These are phyloP conservation scores for Vesta saturnalis DNA, from an alignment of 2,888 invertebrate species.

Conservation along the genomic window DNA sequence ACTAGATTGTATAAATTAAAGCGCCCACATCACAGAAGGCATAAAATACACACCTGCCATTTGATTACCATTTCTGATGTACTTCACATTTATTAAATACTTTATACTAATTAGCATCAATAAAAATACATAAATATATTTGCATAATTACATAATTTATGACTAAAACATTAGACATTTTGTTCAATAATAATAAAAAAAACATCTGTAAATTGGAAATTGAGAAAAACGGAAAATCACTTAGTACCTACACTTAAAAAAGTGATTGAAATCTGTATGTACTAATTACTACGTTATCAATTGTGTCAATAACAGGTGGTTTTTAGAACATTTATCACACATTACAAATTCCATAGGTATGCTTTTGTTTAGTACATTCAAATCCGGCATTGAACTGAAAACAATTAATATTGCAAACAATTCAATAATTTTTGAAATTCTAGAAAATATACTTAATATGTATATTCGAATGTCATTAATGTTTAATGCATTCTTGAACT, in stretches of 20 bases:
- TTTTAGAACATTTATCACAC: not conserved
- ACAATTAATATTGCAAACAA: not conserved
- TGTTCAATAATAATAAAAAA: not conserved
- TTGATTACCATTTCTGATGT: not conserved
- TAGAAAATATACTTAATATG: not conserved
- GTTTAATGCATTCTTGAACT: slow-evolving; percentile 7
- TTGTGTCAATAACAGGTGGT: slow-evolving; percentile 24
- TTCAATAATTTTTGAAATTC: not conserved
- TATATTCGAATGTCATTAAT: slow-evolving; percentile 8
- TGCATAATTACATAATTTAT: slow-evolving; percentile 3
- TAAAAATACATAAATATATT: not conserved
- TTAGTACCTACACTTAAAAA: not conserved
- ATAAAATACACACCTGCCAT: not conserved
- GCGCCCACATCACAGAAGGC: not conserved
- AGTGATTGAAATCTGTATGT: slow-evolving; percentile 10
- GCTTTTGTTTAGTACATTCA: not conserved
- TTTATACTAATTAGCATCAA: not conserved
- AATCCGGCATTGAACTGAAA: slow-evolving; percentile 1
- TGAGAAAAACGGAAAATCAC: not conserved
- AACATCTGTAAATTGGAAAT: too few relatives aligned
- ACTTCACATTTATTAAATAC: not conserved
- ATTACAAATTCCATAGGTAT: not conserved
- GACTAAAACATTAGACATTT: not conserved
- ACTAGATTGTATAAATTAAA: slow-evolving; percentile 6
- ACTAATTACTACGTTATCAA: slow-evolving; percentile 21